phyloP scores from a whole-genome alignment of 1,140 invertebrate genomes.

The Pemphigus obesinymphae region DNA sequence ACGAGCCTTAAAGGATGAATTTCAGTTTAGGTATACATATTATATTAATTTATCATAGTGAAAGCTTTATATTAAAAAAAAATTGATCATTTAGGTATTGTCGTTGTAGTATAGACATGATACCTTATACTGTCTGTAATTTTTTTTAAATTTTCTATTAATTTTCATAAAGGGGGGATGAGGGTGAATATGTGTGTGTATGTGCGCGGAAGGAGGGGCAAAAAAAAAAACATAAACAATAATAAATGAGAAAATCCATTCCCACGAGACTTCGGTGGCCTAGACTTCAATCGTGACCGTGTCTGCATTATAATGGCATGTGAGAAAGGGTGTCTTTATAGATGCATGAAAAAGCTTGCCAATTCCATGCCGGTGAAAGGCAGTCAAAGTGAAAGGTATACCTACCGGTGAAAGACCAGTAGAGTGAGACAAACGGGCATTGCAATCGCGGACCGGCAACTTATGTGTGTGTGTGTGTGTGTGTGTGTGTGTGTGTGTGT shows the following conservation, averaged over 20 bases:
- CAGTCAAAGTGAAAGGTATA: conserved; percentile 12
- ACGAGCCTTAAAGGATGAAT: too few relatives aligned
- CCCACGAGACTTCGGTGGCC: conserved; percentile 12
- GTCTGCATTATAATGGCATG: background rate
- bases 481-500: background rate
- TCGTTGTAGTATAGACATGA: too few relatives aligned
- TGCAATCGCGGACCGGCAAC: background rate
- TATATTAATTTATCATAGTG: too few relatives aligned
- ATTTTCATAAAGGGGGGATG: too few relatives aligned
- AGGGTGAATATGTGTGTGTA: too few relatives aligned
- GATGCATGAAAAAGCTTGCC: conserved; percentile 20
- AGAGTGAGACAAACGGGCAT: conserved; percentile 32
- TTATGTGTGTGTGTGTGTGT: background rate
- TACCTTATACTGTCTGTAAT: too few relatives aligned
- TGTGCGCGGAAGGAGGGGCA: too few relatives aligned
- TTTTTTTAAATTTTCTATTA: too few relatives aligned
- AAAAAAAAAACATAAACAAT: background rate
- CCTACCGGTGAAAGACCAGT: conserved; percentile 24
- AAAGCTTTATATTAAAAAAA: too few relatives aligned
- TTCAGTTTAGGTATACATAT: too few relatives aligned
- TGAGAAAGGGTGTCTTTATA: conserved; percentile 17
- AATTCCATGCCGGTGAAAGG: conserved; percentile 29
- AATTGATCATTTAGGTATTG: too few relatives aligned
- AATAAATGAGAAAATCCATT: conserved; percentile 15
- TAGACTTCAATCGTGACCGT: conserved; percentile 28